Evolutionary conservation across 1,140 invertebrate genomes (phyloP), one percentile per base, ranked within the genome.

Genomic region (Episyrphus balteatus): DNA sequence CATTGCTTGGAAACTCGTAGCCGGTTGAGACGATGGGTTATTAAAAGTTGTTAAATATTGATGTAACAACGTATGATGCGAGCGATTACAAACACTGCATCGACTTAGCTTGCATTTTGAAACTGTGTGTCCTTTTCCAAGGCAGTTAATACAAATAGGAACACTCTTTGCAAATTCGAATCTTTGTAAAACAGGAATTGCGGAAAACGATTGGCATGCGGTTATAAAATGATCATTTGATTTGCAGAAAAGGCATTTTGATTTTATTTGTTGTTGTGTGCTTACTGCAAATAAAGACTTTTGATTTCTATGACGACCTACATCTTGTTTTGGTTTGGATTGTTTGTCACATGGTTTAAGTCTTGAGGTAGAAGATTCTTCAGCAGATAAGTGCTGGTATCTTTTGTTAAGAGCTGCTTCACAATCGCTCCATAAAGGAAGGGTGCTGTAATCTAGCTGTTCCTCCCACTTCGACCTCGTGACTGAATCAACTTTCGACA

Each of bases 381-480:
- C 48, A 33, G 43, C 48, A 19, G 42, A 40, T 12, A 49, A 19
- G 10, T 49, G 48, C 37, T 49, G 43, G n/a, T 40, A 49, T 13
- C 48, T 18, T 31, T 41, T 49, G 34, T 45, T 44, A 12, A 44
- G 26, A 2, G 14, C 30, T 13, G 34, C 37, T 30, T 40, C 18
- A n/a, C 48, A 49, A 14, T 49, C 37, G 21, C 15, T 32, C 48
- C 48, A 49, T 18, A 41, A 33, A 21, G 48, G 42, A 1, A 49
- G 43, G 18, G 38, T 34, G 5, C 40, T 31, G 19, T 33, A 49
- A 34, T 49, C 42, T 31, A 49, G 15, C 3, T 44, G 48, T 36
- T 49, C 48, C 19, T 44, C 48, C 33, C 42, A 49, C n/a, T 40
- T 37, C 7, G 47, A 49, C 15, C 39, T 44, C 12, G 47, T 49